Evolutionary conservation across 1,140 invertebrate species (phyloP).

Genomic region (Drosophila rhopaloa): DNA sequence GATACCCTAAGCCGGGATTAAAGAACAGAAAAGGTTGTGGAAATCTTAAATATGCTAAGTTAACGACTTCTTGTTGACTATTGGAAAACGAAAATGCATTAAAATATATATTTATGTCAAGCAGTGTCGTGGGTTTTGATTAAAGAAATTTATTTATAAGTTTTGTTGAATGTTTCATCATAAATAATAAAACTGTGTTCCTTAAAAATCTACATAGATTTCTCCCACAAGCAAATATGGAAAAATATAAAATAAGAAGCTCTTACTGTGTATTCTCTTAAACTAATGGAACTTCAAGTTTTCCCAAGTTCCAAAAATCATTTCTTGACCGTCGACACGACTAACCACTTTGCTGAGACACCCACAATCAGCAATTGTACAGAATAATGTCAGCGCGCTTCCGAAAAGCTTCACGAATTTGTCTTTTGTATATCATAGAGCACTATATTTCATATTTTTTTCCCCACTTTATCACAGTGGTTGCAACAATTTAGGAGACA

Average conservation of each 20-base stretch:
- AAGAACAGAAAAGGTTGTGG: not conserved
- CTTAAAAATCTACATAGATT: too few species aligned
- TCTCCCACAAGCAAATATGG: too few species aligned
- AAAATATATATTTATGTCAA: not conserved
- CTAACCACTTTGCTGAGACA: conserved; percentile 12
- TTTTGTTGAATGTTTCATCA: too few species aligned
- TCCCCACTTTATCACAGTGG: conserved; percentile 47
- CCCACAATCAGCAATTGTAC: conserved; percentile 24
- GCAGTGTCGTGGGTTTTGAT: not conserved
- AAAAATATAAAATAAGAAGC: too few species aligned
- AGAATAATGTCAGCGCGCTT: conserved; percentile 63
- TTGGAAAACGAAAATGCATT: not conserved
- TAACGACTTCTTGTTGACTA: not conserved
- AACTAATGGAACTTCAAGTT: not conserved
- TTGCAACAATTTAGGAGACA: conserved; percentile 64
- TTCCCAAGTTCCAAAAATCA: too few species aligned
- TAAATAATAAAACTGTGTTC: too few species aligned
- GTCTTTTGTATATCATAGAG: conserved; percentile 61
- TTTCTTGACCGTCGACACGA: conserved; percentile 19
- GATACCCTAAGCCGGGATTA: conserved; percentile 13
- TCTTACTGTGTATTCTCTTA: not conserved
- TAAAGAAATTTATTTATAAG: too few species aligned
- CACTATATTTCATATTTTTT: conserved; percentile 52
- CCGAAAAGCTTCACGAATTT: conserved; percentile 54
- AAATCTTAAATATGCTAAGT: not conserved